Conservation (phyloP, 1,140 invertebrate species). For the Hyphantria cunea region DNA sequence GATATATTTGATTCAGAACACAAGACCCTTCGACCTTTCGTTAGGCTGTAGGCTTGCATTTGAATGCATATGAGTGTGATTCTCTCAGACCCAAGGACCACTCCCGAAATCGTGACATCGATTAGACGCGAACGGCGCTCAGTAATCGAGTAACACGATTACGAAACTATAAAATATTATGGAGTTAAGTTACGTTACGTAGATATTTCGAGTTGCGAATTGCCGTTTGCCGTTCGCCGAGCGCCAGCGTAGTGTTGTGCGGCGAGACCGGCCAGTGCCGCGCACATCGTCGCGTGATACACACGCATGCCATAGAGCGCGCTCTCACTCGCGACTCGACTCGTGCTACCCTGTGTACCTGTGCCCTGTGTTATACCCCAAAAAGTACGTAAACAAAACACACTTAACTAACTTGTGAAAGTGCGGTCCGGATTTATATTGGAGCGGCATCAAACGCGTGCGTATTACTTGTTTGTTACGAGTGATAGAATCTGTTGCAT, state of each 20-base stretch:
- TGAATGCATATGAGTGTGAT: constrained; percentile 30
- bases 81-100: constrained; percentile 43
- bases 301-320: constrained; percentile 35
- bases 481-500: constrained; percentile 62
- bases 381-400: constrained; percentile 66
- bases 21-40: constrained; percentile 21
- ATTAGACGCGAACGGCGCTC: constrained; percentile 63
- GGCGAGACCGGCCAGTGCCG: constrained; percentile 48
- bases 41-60: constrained; percentile 18
- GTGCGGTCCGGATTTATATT: constrained; percentile 56
- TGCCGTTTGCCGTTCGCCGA: constrained; percentile 45
- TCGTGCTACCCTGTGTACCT: constrained; percentile 58
- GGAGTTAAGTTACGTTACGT: constrained; percentile 73
- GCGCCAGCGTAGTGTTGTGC: constrained; percentile 20
- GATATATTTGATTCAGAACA: background rate
- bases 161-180: constrained; percentile 79
- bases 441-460: constrained; percentile 44
- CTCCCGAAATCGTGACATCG: constrained; percentile 70
- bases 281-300: constrained; percentile 51
- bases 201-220: constrained; percentile 66
- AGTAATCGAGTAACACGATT: constrained; percentile 73
- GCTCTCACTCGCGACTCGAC: constrained; percentile 36
- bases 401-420: constrained; percentile 49
- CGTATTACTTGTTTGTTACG: constrained; percentile 48
- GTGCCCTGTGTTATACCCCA: constrained; percentile 63